Conservation (phyloP, 2,113 vertebrate species). For the Anser cygnoides region DNA sequence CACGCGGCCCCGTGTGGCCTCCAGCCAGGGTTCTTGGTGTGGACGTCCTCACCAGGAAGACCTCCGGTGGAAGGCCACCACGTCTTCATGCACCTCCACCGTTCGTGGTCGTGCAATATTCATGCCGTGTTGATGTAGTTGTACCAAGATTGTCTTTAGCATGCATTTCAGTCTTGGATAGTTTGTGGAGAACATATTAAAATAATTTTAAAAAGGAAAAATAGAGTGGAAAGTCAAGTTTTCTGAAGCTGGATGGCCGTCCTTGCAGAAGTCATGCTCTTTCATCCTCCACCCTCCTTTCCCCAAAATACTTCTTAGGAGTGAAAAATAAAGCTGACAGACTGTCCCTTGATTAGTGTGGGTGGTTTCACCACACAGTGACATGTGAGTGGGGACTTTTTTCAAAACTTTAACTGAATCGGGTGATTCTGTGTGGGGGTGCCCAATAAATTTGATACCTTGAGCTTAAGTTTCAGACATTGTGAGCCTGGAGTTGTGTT, state of each 20-base stretch:
- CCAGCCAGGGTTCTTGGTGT: background rate
- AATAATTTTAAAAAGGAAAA: background rate
- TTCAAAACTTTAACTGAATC: background rate
- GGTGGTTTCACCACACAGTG: background rate
- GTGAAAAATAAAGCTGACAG: background rate
- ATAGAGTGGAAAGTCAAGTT: background rate
- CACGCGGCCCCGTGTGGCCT: background rate
- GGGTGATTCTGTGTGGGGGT: background rate
- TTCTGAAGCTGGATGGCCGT: background rate
- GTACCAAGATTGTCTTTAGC: fast-evolving
- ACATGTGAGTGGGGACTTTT: fast-evolving
- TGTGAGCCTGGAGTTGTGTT: fast-evolving
- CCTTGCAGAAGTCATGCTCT: background rate
- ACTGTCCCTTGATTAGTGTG: background rate
- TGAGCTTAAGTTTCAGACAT: background rate
- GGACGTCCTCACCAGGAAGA: background rate
- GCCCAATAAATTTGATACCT: background rate
- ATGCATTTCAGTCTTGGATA: background rate
- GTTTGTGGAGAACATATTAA: background rate
- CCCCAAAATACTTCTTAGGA: background rate
- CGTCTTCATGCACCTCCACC: background rate
- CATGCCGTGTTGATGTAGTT: fast-evolving
- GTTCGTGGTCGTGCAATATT: background rate
- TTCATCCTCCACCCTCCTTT: background rate
- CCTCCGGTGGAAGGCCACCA: background rate